These are phyloP conservation scores for Alouatta palliata DNA, from an alignment of 2,113 vertebrate species.

Conservation along the genomic window DNA sequence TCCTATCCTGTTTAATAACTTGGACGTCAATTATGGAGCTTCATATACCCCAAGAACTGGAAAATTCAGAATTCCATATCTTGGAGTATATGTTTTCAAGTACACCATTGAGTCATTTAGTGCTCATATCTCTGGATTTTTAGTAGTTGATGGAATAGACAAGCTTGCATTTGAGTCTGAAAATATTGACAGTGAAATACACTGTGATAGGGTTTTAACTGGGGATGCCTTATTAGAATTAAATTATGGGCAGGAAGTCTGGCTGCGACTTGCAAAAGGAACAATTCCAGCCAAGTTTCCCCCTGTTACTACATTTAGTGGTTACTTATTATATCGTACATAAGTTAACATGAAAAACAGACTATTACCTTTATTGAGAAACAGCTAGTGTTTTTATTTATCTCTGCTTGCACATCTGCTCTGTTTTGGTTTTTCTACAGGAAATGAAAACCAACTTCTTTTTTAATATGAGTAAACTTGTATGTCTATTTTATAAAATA, in stretches of 20 bases:
- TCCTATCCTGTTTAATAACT: conserved; percentile 87
- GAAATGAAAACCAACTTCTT: conserved; percentile 14
- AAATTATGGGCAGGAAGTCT: conserved; percentile 89
- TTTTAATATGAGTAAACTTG: conserved; percentile 13
- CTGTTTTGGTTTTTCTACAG: background rate
- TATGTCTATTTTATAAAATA: conserved; percentile 4
- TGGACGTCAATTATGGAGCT: conserved; percentile 87
- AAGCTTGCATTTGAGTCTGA: conserved; percentile 87
- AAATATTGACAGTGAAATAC: conserved; percentile 77
- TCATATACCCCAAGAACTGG: conserved; percentile 86
- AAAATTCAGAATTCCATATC: conserved; percentile 86
- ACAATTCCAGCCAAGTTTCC: conserved; percentile 86
- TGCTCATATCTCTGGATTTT: conserved; percentile 84
- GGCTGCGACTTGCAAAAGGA: conserved; percentile 85
- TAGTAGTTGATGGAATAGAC: conserved; percentile 87
- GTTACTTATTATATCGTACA: conserved; percentile 88
- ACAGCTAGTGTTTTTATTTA: background rate
- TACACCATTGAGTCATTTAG: conserved; percentile 87
- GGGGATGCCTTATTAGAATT: conserved; percentile 88
- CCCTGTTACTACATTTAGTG: conserved; percentile 87
- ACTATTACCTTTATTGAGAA: background rate
- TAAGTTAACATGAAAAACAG: conserved; percentile 62
- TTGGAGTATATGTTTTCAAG: conserved; percentile 89
- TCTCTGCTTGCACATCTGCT: conserved; percentile 53
- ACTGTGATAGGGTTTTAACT: conserved; percentile 82